Evolutionary conservation across 1,140 invertebrate genomes (phyloP).

Genomic region (Diprion similis): DNA sequence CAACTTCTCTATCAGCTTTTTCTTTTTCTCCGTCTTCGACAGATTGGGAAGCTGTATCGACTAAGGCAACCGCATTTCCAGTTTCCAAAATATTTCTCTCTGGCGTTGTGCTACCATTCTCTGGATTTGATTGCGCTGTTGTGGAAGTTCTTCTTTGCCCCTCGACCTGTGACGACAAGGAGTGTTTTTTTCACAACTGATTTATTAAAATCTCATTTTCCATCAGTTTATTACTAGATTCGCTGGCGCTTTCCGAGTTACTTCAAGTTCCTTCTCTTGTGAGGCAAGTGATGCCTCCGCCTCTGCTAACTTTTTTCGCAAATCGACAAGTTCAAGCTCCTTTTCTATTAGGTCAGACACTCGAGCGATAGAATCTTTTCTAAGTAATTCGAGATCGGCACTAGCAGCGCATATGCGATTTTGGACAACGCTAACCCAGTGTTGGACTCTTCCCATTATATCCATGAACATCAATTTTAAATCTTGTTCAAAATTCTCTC

Average conservation of each 20-base stretch:
- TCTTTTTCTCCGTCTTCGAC: neutral
- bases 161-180: too few species aligned
- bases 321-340: constrained; percentile 27
- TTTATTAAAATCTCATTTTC: too few species aligned
- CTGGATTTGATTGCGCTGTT: too few species aligned
- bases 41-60: neutral
- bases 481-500: constrained; percentile 53
- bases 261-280: neutral
- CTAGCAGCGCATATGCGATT: constrained; percentile 37
- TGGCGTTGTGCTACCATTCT: too few species aligned
- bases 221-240: too few species aligned
- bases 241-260: too few species aligned
- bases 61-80: neutral
- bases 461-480: constrained; percentile 53
- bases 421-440: constrained; percentile 38
- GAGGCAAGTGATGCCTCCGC: constrained; percentile 10
- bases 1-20: neutral
- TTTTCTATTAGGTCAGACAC: constrained; percentile 28
- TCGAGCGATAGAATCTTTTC: constrained; percentile 34
- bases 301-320: constrained; percentile 16
- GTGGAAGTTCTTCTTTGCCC: too few species aligned
- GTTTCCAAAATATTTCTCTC: too few species aligned
- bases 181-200: too few species aligned
- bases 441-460: constrained; percentile 41
- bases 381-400: constrained; percentile 32